Evolutionary conservation across 1,140 invertebrate species (phyloP), one percentile per base, ranked within the genome.

Genomic region (Drosophila kurseongensis): DNA sequence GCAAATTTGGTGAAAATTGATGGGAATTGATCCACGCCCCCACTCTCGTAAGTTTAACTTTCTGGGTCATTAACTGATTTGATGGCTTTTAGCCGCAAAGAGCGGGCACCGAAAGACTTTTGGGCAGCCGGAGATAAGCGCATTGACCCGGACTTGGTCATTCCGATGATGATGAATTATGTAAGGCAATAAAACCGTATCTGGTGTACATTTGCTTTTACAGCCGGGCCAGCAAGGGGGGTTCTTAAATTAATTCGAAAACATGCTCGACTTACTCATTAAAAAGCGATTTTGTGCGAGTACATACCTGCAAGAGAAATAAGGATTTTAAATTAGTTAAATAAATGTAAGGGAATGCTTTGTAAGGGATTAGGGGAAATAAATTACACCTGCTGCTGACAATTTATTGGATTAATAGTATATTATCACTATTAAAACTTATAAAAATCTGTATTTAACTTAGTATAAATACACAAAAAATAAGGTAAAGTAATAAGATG

Each of bases 61-160:
- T 85, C 60, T 85, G 82, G 78, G 45, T 86, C 81, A 85, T 85
- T 85, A 85, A 78, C 63, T 85, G 60, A 75, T 85, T 85, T 86
- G 81, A 78, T 86, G 78, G 81, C 68, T 75, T 85, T 67, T 69
- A 35, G 42, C 47, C 36, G 18, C 16, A 8, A 6, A 9, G 29
- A 27, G 32, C 16, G 7, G n/a, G 41, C 8, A 32, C 29, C 9
- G 36, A 16, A 12, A 13, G 47, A 23, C 18, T 71, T 57, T 71
- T 71, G 67, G 51, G 27, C 44, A 58, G 29, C 36, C 12, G 9
- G 29, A 71, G 67, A 71, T 71, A 71, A 71, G 67, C 65, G 42
- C 42, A 57, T 41, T 57, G 67, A 69, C 67, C 67, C 67, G 36
- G 60, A 0, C 42, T 47, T 16, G 51, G 67, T 58, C 67, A 71